phyloP scores from a whole-genome alignment of 2,113 vertebrate species.

The Acrocephalus kingi region DNA sequence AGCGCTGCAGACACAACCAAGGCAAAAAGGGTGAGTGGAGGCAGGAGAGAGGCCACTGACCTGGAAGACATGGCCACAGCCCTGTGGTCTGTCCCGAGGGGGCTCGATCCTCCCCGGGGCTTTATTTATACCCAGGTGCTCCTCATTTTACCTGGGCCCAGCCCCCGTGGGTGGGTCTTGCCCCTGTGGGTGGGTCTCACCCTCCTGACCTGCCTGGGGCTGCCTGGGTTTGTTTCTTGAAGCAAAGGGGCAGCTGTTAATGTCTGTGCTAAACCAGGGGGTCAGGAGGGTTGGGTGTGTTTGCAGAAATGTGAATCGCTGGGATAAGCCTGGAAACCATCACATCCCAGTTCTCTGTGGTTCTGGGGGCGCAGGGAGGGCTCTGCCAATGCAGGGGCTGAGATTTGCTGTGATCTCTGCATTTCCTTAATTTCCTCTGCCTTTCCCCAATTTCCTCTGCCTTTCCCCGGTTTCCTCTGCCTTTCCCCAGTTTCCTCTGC shows the following conservation, averaged over 20 bases:
- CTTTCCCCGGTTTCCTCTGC: neutral
- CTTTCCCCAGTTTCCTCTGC: neutral
- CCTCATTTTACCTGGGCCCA: neutral
- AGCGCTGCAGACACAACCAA: neutral
- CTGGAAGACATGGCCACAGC: rapidly evolving
- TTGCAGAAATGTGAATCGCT: rapidly evolving
- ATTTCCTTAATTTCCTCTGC: neutral
- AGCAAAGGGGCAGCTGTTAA: too few relatives aligned
- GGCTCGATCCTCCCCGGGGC: neutral
- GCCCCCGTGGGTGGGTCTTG: neutral
- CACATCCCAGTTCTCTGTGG: neutral
- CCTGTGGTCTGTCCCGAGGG: neutral
- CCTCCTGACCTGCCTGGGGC: neutral
- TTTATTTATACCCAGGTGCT: neutral
- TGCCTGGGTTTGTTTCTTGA: too few relatives aligned
- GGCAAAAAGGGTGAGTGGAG: constrained; percentile 71
- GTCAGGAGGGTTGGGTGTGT: neutral
- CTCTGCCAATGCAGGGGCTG: neutral
- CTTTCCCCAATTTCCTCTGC: neutral
- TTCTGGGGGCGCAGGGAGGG: neutral
- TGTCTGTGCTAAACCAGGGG: too few relatives aligned
- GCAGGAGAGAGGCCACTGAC: neutral
- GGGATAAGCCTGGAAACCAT: neutral
- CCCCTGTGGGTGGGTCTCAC: rapidly evolving
- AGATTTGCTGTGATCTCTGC: neutral